Evolutionary conservation across 1,140 invertebrate genomes (phyloP).

Genomic region (Magallana angulata): DNA sequence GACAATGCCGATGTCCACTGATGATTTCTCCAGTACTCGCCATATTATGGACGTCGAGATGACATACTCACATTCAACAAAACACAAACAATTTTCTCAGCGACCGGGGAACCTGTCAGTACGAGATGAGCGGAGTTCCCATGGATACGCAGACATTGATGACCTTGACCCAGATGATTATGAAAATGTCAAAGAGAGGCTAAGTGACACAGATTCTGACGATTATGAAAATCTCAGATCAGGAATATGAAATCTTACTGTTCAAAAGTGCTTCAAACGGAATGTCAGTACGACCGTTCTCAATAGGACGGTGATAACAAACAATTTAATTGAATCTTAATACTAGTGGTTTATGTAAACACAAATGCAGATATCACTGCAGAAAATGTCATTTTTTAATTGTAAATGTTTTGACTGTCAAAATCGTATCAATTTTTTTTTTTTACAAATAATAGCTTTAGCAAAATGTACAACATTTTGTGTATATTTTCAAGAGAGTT

Average conservation of each 20-base stretch:
- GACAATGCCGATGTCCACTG: neutral
- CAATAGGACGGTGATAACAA: neutral
- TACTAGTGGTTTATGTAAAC: no score
- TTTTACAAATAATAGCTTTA: no score
- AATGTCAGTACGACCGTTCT: neutral
- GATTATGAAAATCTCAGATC: slow-evolving; percentile 10
- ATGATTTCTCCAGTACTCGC: neutral
- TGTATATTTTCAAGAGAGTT: no score
- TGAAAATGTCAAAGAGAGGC: neutral
- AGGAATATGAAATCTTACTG: neutral
- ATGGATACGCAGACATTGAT: slow-evolving; percentile 7
- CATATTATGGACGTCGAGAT: neutral
- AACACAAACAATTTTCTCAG: neutral
- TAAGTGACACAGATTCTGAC: neutral
- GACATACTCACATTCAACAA: neutral
- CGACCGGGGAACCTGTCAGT: neutral
- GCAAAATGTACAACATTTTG: no score
- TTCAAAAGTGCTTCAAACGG: neutral
- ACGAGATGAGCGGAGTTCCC: neutral
- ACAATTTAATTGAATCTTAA: no score
- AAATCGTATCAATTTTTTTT: no score
- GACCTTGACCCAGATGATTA: slow-evolving; percentile 7
- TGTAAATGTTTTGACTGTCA: no score
- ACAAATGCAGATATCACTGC: no score
- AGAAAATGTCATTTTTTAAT: no score